Percentiles rank a stretch among this genome's conserved stretches.
Conservation (phyloP, 2,797 vertebrate genomes). For the Eurystomus glaucurus region DNA sequence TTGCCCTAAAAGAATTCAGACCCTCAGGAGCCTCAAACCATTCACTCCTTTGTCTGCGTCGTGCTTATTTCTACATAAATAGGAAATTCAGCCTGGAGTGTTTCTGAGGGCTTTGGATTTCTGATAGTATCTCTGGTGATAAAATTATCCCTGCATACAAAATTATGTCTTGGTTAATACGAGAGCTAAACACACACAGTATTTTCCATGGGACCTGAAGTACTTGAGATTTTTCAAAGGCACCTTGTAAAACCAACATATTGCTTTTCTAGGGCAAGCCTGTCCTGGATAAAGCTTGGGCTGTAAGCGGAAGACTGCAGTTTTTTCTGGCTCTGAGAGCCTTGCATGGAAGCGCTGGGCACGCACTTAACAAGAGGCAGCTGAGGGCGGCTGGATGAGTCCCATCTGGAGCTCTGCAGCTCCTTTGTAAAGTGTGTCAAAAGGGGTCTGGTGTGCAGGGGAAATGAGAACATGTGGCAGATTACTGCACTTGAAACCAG, state of each 20-base stretch:
- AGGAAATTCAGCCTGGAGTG: neutral
- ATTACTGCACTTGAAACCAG: neutral
- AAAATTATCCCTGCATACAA: neutral
- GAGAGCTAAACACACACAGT: rapidly evolving
- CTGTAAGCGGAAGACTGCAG: neutral
- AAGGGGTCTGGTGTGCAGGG: neutral
- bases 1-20: neutral
- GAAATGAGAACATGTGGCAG: slow-evolving; percentile 19
- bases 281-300: neutral
- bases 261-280: neutral
- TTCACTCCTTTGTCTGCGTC: neutral
- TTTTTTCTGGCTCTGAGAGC: neutral
- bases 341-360: neutral
- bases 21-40: neutral
- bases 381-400: neutral
- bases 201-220: neutral
- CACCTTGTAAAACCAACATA: neutral
- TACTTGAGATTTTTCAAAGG: neutral
- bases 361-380: neutral
- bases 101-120: neutral
- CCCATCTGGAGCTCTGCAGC: slow-evolving; percentile 52
- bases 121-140: neutral
- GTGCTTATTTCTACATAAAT: neutral
- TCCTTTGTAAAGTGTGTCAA: slow-evolving; percentile 38
- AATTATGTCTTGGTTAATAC: neutral